Base-by-base conservation (phyloP, 1,140 invertebrate species). In the Drosophila ananassae region DNA sequence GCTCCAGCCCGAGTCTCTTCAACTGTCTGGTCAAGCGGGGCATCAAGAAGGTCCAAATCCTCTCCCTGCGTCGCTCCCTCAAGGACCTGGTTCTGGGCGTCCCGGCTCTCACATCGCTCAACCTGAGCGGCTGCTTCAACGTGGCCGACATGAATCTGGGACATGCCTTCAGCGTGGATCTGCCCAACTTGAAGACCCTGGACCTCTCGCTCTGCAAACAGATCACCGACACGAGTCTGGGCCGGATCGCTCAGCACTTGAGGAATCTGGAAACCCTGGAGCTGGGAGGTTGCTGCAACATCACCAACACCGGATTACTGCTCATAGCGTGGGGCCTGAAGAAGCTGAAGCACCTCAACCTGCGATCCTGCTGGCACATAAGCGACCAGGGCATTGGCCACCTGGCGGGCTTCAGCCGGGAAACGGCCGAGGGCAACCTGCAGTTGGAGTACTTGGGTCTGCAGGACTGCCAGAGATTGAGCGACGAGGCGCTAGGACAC, bases 191-290 rank as follows among this genome's bases (percentile, higher is more conserved):
- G 2, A 96, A 95, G 48, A 94, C 95, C 59, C 93, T 99, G 34
- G 97, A 99, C 91, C 93, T 99, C 9, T 98, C 97, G 3, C 93
- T 99, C 48, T 99, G 98, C 93, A 99, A 99, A 92, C 97, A 98
- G 93, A 95, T 99, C 17, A 97, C 97, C 0, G 98, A 99, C 92
- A 95, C 94, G 1, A 96, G 96, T 25, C 93, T 98, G 3, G 95
- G 95, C 7, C 93, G 95, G 77, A 98, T 98, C 89, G 96, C 97
- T 2, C 95, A 97, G 84, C 95, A 95, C 80, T 92, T 98, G n/a
- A 96, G 96, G 92, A 98, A 98, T 91, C 93, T 99, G 12, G 96
- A 98, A 90, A 95, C 95, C 1, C 93, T 99, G 13, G 97, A 98
- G 79, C 92, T 99, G 17, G 97, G 97, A 12, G 98, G 98, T 0